Evolutionary conservation across 2,797 vertebrate species (phyloP), one percentile per base, ranked within the genome.

Genomic region (Tapera naevia): DNA sequence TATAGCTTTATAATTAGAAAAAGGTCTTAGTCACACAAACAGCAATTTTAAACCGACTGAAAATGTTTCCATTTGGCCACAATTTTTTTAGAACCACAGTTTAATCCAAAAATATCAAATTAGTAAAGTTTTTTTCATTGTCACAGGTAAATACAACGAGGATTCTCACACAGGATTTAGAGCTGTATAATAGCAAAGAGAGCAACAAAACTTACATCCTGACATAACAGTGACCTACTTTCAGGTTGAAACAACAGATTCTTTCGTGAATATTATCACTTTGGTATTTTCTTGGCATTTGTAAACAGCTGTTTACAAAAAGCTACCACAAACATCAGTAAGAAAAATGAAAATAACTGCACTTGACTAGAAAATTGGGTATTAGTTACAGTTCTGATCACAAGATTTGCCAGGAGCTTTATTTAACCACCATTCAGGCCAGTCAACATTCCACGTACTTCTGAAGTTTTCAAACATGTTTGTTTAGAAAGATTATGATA

Each of bases 351-450:
- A 67, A 96, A 88, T 94, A 95, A 97, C 87, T 91, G 82, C 66
- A 95, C 32, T 75, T 96, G 94, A 97, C 74, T 87, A 88, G 80
- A 97, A 97, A 97, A 97, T 48, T 95, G 71, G 56, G 71, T 94
- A 91, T 97, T 95, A 95, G 92, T 79, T 95, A 97, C 76, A 91
- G 90, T 92, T 92, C 89, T 93, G 92, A 96, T 97, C 94, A 96
- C 92, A 97, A 89, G 92, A 87, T 86, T 94, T 95, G 93, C 96
- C 89, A 94, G 72, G 84, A 88, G 94, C 82, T 91, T 94, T 92
- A 91, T 83, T 97, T 93, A 96, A 95, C 80, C 28, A 89, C 65
- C 30, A 86, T 94, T 97, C 94, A 96, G 92, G 95, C 60, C 91
- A 89, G 94, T 94, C 93, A 91, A 94, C 95, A 96, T 97, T 96